A percentile compares a stretch with the other conserved stretches of the same genome.
Conservation (phyloP, 2,113 vertebrate genomes). For the Mormoops blainvillei region DNA sequence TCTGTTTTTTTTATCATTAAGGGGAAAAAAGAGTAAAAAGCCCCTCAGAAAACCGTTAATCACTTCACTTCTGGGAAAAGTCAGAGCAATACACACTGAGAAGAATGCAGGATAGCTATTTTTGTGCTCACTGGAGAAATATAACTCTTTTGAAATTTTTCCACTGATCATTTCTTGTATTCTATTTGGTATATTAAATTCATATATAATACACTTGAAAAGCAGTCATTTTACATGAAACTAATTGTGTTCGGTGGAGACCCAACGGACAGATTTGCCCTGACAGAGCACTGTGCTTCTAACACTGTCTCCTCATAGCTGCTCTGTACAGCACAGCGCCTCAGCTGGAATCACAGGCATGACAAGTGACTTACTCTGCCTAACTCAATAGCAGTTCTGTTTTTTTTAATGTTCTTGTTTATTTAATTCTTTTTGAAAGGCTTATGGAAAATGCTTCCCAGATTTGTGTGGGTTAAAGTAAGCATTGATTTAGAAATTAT, state of each 20-base stretch:
- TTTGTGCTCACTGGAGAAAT: slow-evolving; percentile 44
- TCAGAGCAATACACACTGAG: not conserved
- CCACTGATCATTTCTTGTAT: slow-evolving; percentile 61
- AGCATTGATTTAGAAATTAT: not conserved
- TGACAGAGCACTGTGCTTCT: slow-evolving; percentile 53
- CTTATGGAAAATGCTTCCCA: not conserved
- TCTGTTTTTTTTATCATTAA: not conserved
- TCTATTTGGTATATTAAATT: slow-evolving; percentile 75
- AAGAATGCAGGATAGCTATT: slow-evolving; percentile 26
- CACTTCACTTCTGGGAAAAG: slow-evolving; percentile 22
- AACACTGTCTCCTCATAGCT: slow-evolving; percentile 32
- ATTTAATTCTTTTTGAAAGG: not conserved
- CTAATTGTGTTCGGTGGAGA: slow-evolving; percentile 64
- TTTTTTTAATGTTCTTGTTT: not conserved
- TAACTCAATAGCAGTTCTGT: not conserved
- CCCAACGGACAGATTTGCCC: slow-evolving; percentile 52
- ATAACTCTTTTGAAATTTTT: slow-evolving; percentile 60
- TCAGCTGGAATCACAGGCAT: not conserved
- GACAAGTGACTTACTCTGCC: not conserved
- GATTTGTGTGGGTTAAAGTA: not conserved
- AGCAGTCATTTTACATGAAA: slow-evolving; percentile 58
- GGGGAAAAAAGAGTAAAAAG: not conserved
- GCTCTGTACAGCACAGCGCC: not conserved
- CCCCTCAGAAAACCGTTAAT: slow-evolving; percentile 20
- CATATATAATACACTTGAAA: slow-evolving; percentile 69